Base-by-base conservation (phyloP, 1,140 invertebrate species). In the Lutraria rhynchaena region DNA sequence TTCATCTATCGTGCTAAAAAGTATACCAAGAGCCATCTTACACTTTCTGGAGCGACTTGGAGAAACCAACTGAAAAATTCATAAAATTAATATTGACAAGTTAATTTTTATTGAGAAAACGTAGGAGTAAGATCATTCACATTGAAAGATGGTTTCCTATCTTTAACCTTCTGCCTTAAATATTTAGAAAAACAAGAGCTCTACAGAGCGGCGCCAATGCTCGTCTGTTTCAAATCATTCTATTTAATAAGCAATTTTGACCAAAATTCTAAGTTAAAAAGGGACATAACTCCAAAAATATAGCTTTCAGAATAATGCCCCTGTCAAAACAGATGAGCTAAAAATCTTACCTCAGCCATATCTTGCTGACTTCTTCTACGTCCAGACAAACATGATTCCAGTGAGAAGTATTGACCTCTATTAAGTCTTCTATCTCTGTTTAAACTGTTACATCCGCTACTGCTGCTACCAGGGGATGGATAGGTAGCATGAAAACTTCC, bases 341-440 rank as follows among this genome's bases (percentile, higher is more conserved):
- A n/a, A n/a, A n/a, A n/a, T n/a, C 44, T 81, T 60, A 84, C 82
- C 63, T 87, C 84, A 51, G 71, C 82, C 13, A 84, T 83, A 33
- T 89, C 87, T 35, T 86, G 83, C 17, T 84, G 87, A 51, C 84
- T 82, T 61, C 84, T 73, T 58, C 84, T 85, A 9, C 84, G 46
- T 13, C 87, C 67, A 41, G 37, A 41, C 15, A 41, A 15, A 17
- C 87, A 85, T 44, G 89, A 86, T 81, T 93, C 92, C 3, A 95
- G 89, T 3, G 94, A 94, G 3, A 94, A 95, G 1, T 92, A 93
- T 44, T 94, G 89, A n/a, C 90, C 93, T 60, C 94, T 87, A 49
- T 94, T 87, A 92, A 93, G 94, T 57, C 94, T 90, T 65, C 94
- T 90, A 69, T 94, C 94, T 27, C 95, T 87, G 61, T 89, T 92